Base-by-base conservation (phyloP, 2,113 vertebrate species). In the Microcebus murinus region DNA sequence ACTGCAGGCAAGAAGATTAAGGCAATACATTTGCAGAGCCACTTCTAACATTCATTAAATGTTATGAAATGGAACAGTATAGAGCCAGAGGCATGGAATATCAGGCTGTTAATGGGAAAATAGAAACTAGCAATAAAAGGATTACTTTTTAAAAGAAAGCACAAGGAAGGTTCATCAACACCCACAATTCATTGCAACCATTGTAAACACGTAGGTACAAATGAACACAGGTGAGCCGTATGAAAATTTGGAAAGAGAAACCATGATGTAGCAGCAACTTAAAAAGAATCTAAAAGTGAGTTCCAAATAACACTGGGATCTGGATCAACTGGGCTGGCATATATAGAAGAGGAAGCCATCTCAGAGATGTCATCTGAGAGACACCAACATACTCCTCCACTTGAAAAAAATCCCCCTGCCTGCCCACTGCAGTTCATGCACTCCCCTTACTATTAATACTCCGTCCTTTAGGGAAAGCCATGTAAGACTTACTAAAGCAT, bases 21-120 rank as follows among this genome's bases (percentile, higher is more conserved):
- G 93, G 90, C 96, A 87, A 91, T 93, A 57, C 84, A 90, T 92
- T 93, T 96, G 68, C 21, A 88, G 65, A 94, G 74, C 68, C 52
- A 34, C 42, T 96, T 97, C 94, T 91, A 95, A 91, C 89, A 90
- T 96, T 97, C 94, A 97, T 90, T 97, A 91, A 93, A 57, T 50
- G 48, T 93, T 77, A 97, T 81, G 89, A 98, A 97, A 96, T 73
- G 52, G 84, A 90, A 89, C 70, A 57, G 74, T 63, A 80, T 15
- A 86, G 36, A 77, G 88, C 89, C 79, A 87, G 95, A 79, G 95
- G 94, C 89, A 87, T 36, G 39, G 80, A 68, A 80, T 45, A 87
- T 57, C 73, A 65, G 15, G 21, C 61, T 93, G 29, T 21, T 55
- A 21, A 50, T 67, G 70, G 39, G 29, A 93, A 98, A 92, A 93